Evolutionary conservation across 2,888 invertebrate genomes (phyloP).

Genomic region (Poecilobothrus nobilitatus): DNA sequence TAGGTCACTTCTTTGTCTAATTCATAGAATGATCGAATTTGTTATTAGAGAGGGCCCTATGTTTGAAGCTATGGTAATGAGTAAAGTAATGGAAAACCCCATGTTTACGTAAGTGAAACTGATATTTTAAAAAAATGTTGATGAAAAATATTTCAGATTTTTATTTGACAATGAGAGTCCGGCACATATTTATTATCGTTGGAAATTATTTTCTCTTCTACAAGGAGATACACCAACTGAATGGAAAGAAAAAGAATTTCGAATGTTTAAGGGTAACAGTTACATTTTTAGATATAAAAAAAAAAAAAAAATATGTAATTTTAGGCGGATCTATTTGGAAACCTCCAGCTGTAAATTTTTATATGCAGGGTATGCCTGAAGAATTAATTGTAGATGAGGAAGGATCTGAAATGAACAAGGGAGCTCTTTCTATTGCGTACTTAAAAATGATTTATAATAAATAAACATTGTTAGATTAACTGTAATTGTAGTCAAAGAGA

Average conservation of each 20-base stretch:
- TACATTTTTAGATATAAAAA: no score
- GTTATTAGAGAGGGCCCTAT: constrained; percentile 97
- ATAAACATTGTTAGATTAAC: background rate
- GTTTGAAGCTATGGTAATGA: constrained; percentile 99
- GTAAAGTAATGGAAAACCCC: constrained; percentile 92
- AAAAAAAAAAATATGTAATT: no score
- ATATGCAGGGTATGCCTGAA: constrained; percentile 95
- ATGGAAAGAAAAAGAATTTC: constrained; percentile 84
- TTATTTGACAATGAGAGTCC: constrained; percentile 97
- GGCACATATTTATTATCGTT: constrained; percentile 97
- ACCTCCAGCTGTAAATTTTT: constrained; percentile 90
- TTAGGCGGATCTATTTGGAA: constrained; percentile 90
- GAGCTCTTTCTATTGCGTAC: constrained; percentile 41
- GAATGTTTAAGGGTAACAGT: constrained; percentile 78
- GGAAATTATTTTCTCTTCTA: constrained; percentile 94
- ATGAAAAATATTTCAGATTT: constrained; percentile 53
- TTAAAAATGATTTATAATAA: constrained; percentile 7
- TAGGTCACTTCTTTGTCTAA: constrained; percentile 83
- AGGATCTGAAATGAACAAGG: constrained; percentile 40
- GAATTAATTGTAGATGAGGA: constrained; percentile 57
- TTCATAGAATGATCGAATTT: constrained; percentile 98
- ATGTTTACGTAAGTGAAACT: constrained; percentile 65
- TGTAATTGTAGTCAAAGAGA: constrained; percentile 67
- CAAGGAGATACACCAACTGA: constrained; percentile 90
- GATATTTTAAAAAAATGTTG: background rate